Base-by-base conservation (phyloP, 2,113 vertebrate species). In the Gavia stellata region DNA sequence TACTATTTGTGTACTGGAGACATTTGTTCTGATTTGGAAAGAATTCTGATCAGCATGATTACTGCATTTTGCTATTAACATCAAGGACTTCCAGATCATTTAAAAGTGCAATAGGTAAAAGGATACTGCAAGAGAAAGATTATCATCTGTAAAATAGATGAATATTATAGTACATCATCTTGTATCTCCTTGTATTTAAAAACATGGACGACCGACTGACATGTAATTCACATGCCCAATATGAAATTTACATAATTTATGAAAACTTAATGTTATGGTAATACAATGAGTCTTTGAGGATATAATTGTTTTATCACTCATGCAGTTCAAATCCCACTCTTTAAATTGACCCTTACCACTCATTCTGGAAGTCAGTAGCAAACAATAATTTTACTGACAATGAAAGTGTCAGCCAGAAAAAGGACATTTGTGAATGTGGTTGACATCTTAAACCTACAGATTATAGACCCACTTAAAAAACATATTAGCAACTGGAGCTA, bases 361-460 rank as follows among this genome's bases (percentile, higher is more conserved):
- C 50, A 89, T 82, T 97, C 75, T 81, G 21, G 71, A 97, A 93
- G 63, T 45, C 44, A 66, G 62, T 29, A 73, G 11, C 21, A 80
- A 97, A 83, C 11, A 93, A n/a, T 67, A 85, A 95, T 96, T 97
- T 96, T 92, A 61, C 45, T 94, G 91, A 67, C 67, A 94, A 79
- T 81, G 36, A 61, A 95, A 90, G 44, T 63, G 52, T 88, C 72
- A 40, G 15, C 17, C 44, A 78, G 38, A 52, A 85, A 88, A 90
- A 53, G 52, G 12, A n/a, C 36, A 68, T 82, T 87, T 84, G 4
- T 90, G 59, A 82, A 49, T 65, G 29, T 56, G 40, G 11, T 97
- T 95, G 24, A 40, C 77, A 75, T 83, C 73, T 77, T 75, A 88
- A 86, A 82, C 36, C 59, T 92, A 78, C 5, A 95, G 56, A 90